Percentiles rank a stretch among this genome's conserved stretches.
Evolutionary conservation across 2,797 vertebrate genomes (phyloP).

Genomic region (Petrocephalus sullivani): DNA sequence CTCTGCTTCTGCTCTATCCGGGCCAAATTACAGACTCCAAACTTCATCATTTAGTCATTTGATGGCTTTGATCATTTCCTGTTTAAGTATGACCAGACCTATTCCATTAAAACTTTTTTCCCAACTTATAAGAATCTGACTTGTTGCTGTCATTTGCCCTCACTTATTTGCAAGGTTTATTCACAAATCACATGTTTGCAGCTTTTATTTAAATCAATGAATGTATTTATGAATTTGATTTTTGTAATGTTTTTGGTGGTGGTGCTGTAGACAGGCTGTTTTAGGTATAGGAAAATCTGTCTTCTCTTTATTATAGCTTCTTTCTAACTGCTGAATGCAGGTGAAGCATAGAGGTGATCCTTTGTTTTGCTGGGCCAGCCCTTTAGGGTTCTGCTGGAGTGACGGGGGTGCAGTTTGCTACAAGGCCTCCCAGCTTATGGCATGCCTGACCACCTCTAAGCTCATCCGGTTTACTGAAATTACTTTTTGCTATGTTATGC

Average conservation of each 20-base stretch:
- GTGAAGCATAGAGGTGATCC: neutral
- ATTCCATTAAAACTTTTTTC: neutral
- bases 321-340: neutral
- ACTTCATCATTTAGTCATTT: neutral
- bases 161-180: neutral
- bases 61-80: neutral
- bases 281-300: neutral
- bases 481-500: neutral
- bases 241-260: neutral
- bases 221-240: neutral
- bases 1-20: neutral
- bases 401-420: neutral
- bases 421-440: neutral
- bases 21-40: neutral
- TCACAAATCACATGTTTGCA: neutral
- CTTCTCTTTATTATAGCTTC: neutral
- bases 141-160: neutral
- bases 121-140: neutral
- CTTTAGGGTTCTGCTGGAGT: neutral
- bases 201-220: neutral
- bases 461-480: neutral
- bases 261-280: neutral
- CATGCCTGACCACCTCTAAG: neutral
- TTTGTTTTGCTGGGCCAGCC: neutral
- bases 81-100: neutral